These are phyloP conservation scores for Tichodroma muraria DNA, from an alignment of 2,113 vertebrate species.

Conservation along the genomic window DNA sequence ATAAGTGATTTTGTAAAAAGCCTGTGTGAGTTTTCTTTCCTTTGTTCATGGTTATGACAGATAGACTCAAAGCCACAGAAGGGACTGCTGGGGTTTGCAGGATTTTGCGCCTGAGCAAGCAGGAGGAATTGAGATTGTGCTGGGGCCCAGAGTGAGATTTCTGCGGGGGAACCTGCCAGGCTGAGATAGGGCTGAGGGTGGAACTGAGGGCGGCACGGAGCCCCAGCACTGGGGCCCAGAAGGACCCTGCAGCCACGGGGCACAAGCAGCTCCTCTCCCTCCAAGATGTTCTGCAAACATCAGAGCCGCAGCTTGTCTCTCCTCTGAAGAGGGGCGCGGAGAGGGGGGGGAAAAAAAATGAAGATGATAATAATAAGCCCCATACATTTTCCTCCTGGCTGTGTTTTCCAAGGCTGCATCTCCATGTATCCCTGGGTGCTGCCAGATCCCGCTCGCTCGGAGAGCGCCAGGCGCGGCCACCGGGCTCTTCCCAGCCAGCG, in stretches of 20 bases:
- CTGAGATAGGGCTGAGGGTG: background rate
- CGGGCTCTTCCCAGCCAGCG: background rate
- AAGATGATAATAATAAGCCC: background rate
- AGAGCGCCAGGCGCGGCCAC: background rate
- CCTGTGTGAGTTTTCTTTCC: background rate
- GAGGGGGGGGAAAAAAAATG: background rate
- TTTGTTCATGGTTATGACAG: background rate
- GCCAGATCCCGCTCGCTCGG: background rate
- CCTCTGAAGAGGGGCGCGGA: background rate
- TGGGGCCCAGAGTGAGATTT: background rate
- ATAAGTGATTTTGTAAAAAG: background rate
- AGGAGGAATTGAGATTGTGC: background rate
- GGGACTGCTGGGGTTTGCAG: background rate
- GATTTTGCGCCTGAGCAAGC: background rate
- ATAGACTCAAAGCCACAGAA: background rate
- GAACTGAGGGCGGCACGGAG: background rate
- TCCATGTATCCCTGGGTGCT: background rate
- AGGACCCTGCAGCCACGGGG: accelerated
- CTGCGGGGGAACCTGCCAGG: background rate
- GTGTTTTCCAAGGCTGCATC: background rate
- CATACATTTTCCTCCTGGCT: background rate
- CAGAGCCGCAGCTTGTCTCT: background rate
- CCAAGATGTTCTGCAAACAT: background rate
- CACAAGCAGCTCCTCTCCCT: background rate
- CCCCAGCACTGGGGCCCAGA: background rate